Percentiles rank a stretch among this genome's conserved stretches.
These are phyloP conservation scores for Manis crassicaudata DNA, from an alignment of 2,797 vertebrate species.

Conservation along the genomic window DNA sequence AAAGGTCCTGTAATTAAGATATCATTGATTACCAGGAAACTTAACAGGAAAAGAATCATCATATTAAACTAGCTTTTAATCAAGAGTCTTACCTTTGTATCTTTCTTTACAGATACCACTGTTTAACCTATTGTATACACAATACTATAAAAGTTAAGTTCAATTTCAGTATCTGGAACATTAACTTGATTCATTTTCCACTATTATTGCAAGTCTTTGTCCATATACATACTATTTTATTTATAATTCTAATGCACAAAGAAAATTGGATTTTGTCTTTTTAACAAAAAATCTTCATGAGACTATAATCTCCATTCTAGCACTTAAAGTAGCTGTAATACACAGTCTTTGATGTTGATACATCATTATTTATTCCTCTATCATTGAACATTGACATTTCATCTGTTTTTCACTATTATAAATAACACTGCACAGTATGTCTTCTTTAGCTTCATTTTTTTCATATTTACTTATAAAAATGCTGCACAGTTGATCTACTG, in stretches of 20 bases:
- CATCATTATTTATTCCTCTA: background rate
- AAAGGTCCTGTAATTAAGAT: conserved; percentile 91
- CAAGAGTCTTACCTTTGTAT: conserved; percentile 1
- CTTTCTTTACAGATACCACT: conserved; percentile 45
- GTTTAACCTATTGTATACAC: background rate
- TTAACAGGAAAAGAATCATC: conserved; percentile 17
- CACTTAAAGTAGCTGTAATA: background rate
- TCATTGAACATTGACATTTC: background rate
- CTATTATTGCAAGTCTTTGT: conserved; percentile 26
- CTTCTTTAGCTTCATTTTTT: conserved; percentile 24
- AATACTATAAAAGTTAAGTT: conserved; percentile 22
- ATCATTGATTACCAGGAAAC: conserved; percentile 54
- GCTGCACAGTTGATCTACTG: background rate
- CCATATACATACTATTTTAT: background rate
- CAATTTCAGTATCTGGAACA: background rate
- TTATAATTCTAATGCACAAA: background rate
- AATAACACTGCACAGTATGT: background rate
- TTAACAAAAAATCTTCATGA: background rate
- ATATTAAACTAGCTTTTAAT: conserved; percentile 49
- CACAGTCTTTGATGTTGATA: background rate
- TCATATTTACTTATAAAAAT: background rate
- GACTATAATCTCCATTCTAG: background rate
- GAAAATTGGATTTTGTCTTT: conserved; percentile 25
- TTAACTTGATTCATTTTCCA: conserved; percentile 29
- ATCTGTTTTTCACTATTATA: conserved; percentile 6